These are phyloP conservation scores for Cepaea hortensis DNA, from an alignment of 2,888 invertebrate genomes.

Conservation along the genomic window DNA sequence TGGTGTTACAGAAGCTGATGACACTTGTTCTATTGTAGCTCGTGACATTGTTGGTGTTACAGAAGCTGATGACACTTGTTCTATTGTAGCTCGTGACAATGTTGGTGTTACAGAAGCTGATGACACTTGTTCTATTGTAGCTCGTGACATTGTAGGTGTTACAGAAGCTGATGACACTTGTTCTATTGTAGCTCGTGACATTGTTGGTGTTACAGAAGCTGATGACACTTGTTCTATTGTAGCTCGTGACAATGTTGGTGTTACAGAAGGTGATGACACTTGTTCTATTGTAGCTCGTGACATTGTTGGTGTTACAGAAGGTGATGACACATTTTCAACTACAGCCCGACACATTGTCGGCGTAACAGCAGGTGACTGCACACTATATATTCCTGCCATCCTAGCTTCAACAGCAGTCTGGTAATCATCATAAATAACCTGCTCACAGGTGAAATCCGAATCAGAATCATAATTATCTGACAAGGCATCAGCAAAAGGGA, in stretches of 20 bases:
- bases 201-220: neutral
- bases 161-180: neutral
- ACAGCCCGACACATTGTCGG: neutral
- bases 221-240: neutral
- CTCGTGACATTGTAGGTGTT: neutral
- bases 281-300: neutral
- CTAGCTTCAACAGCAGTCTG: neutral
- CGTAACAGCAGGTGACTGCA: neutral
- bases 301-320: neutral
- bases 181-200: neutral
- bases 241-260: neutral
- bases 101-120: neutral
- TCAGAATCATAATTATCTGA: neutral
- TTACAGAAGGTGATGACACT: neutral
- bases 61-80: neutral
- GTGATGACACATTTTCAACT: neutral
- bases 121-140: neutral
- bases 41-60: neutral
- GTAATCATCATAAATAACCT: neutral
- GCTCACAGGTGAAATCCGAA: neutral
- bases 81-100: neutral
- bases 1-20: neutral
- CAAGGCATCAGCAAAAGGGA: conserved; percentile 24
- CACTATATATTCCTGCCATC: neutral
- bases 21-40: neutral